phyloP scores from a whole-genome alignment of 2,888 invertebrate genomes.

The Pandemis heparana region DNA sequence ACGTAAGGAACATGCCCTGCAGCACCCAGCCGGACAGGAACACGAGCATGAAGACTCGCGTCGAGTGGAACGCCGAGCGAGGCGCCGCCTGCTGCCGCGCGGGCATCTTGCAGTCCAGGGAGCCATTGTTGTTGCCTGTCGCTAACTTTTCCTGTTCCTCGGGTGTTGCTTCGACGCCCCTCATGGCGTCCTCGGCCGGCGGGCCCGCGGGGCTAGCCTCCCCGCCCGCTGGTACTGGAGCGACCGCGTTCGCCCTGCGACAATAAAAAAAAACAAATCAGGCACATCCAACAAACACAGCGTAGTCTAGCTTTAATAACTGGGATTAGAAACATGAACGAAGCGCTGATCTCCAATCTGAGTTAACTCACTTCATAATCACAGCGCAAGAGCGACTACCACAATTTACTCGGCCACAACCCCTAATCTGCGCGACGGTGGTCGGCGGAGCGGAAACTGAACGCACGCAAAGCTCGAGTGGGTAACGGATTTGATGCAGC shows the following conservation, averaged over 20 bases:
- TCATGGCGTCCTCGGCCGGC: conserved; percentile 77
- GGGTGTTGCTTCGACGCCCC: conserved; percentile 81
- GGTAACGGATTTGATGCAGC: conserved; percentile 62
- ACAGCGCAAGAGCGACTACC: conserved; percentile 45
- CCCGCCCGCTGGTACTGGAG: conserved; percentile 69
- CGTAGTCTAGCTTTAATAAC: background rate
- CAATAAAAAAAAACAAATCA: conserved; percentile 60
- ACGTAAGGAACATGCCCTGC: conserved; percentile 97
- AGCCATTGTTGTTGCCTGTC: conserved; percentile 89
- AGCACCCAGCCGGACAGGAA: conserved; percentile 95
- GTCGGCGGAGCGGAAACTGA: conserved; percentile 58
- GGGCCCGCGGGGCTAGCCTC: conserved; percentile 72
- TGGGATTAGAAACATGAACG: conserved; percentile 12
- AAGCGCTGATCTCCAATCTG: conserved; percentile 29
- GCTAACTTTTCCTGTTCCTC: conserved; percentile 82
- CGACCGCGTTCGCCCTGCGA: conserved; percentile 74
- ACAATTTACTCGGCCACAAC: conserved; percentile 36
- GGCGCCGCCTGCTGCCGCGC: conserved; percentile 84
- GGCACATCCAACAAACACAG: conserved; percentile 43
- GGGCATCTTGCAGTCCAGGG: conserved; percentile 91
- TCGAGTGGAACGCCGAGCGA: conserved; percentile 91
- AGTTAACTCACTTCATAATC: conserved; percentile 75
- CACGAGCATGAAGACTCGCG: conserved; percentile 94
- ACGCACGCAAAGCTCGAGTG: conserved; percentile 66
- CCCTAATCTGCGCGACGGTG: conserved; percentile 41